Base-by-base conservation (phyloP, 2,888 invertebrate genomes). In the Hecatera dysodea region DNA sequence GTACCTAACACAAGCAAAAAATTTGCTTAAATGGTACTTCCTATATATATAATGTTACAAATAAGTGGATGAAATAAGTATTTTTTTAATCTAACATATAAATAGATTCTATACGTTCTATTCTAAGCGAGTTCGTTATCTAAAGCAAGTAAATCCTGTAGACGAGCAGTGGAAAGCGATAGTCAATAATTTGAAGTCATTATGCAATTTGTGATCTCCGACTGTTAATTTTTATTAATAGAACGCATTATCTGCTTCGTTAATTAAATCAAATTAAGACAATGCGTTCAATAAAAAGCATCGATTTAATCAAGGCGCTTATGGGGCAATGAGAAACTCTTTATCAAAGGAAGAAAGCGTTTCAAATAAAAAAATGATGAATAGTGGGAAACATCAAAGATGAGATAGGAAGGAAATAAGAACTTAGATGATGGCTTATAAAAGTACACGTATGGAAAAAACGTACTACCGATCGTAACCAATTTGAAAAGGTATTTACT, bases 81-180 rank as follows among this genome's bases (percentile, higher is more conserved):
- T n/a, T n/a, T n/a, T n/a, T n/a, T n/a, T n/a, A n/a, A n/a, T n/a
- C n/a, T n/a, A n/a, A n/a, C n/a, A n/a, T n/a, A n/a, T n/a, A n/a
- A n/a, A n/a, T n/a, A n/a, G n/a, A n/a, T n/a, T n/a, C n/a, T n/a
- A n/a, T n/a, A n/a, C n/a, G n/a, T n/a, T n/a, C n/a, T n/a, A n/a
- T n/a, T n/a, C n/a, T n/a, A n/a, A n/a, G n/a, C n/a, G n/a, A n/a
- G n/a, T n/a, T n/a, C n/a, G 27, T 55, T 50, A 70, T 71, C 22
- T 50, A 29, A 27, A 53, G 42, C 15, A 22, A 72, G 61, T 39
- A 22, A 46, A 62, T 57, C 56, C 27, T 29, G 50, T 70, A 76
- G 29, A 46, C 27, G 19, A 52, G 55, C 8, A 1, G 24, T 57
- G 56, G n/a, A 70, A 63, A 63, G 19, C 42, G 56, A 57, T 46